Evolutionary conservation across 1,140 invertebrate genomes (phyloP).

Genomic region (Phthorimaea operculella): DNA sequence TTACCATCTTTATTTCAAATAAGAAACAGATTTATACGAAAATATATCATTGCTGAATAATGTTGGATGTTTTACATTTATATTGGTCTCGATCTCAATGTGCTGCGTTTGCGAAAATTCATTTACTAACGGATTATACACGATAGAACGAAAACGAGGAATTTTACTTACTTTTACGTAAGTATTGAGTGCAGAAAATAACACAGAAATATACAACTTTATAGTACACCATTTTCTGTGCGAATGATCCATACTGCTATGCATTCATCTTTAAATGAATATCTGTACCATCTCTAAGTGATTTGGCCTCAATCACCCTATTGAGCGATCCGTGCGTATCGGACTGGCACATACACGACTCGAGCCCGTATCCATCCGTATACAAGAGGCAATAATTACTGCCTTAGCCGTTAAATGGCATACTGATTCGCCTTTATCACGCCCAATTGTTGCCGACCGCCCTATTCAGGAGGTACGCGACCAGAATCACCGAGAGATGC

Average conservation of each 20-base stretch:
- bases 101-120: too few relatives aligned
- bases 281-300: not conserved
- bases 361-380: not conserved
- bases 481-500: slow-evolving; percentile 35
- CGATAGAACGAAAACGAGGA: too few relatives aligned
- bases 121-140: too few relatives aligned
- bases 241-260: too few relatives aligned
- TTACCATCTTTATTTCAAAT: slow-evolving; percentile 20
- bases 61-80: too few relatives aligned
- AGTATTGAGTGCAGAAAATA: too few relatives aligned
- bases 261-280: not conserved
- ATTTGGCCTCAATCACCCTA: not conserved
- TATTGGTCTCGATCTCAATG: too few relatives aligned
- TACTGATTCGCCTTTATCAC: slow-evolving; percentile 34
- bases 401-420: slow-evolving; percentile 29
- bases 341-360: not conserved
- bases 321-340: not conserved
- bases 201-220: too few relatives aligned
- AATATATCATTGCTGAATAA: slow-evolving; percentile 15
- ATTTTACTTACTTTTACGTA: too few relatives aligned
- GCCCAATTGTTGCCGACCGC: slow-evolving; percentile 30
- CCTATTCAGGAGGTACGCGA: slow-evolving; percentile 32
- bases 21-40: slow-evolving; percentile 19
- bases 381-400: slow-evolving; percentile 26
- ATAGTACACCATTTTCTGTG: too few relatives aligned